Percentiles rank a stretch among this genome's conserved stretches.
Conservation (phyloP, 1,140 invertebrate species). For the Triops cancriformis region DNA sequence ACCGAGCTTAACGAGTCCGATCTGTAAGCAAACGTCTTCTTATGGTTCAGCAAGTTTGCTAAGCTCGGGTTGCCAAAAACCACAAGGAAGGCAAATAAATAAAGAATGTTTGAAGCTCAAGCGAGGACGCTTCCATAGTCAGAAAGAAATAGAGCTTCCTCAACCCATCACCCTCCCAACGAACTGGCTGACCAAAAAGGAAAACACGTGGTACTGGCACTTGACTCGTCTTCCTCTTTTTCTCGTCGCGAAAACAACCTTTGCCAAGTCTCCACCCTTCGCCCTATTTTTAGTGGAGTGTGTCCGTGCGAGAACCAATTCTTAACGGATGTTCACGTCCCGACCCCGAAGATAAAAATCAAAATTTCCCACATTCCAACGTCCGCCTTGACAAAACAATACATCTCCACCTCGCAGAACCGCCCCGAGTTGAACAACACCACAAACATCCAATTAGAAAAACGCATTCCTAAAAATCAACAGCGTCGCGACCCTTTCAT, state of each 20-base stretch:
- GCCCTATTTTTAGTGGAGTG: background rate
- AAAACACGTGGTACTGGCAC: background rate
- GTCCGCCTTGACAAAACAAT: background rate
- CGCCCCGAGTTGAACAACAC: background rate
- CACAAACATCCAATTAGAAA: background rate
- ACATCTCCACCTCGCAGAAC: background rate
- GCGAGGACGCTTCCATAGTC: background rate
- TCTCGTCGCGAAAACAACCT: background rate
- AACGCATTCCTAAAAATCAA: background rate
- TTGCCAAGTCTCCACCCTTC: background rate
- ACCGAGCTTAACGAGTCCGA: background rate
- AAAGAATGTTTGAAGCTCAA: background rate
- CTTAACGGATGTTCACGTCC: background rate
- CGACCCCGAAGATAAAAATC: background rate
- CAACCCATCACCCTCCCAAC: background rate
- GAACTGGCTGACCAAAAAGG: background rate
- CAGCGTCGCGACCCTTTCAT: background rate
- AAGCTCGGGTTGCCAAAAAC: background rate
- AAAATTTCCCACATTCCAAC: background rate
- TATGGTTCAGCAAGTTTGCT: background rate
- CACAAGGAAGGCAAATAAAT: slow-evolving; percentile 4
- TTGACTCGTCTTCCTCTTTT: background rate
- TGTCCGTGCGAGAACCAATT: background rate
- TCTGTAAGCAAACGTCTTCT: background rate
- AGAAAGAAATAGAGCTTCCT: background rate